Evolutionary conservation across 64 coral and sea anemone genomes (phyloP).

Genomic region (Orbicella faveolata): DNA sequence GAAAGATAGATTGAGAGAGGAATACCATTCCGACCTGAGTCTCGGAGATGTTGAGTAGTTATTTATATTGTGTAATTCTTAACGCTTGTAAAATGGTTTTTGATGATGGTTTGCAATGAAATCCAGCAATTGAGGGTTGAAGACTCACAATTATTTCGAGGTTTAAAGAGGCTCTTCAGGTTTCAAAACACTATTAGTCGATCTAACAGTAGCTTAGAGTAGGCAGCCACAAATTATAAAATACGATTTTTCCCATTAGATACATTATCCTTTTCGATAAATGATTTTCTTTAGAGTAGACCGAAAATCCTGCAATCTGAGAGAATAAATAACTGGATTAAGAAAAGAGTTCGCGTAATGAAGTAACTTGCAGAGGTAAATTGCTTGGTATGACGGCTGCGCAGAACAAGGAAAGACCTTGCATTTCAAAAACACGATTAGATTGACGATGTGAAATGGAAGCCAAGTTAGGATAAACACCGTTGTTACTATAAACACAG

Average conservation of each 20-base stretch:
- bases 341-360: slow-evolving; percentile 76
- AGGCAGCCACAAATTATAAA: no score
- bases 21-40: no score
- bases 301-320: slow-evolving; percentile 75
- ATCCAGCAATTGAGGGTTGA: no score
- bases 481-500: slow-evolving; percentile 78
- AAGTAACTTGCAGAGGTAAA: slow-evolving; percentile 74
- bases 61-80: no score
- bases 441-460: slow-evolving; percentile 75
- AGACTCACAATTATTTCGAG: no score
- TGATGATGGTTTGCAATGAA: no score
- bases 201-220: no score
- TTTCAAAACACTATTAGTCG: no score
- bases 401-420: slow-evolving; percentile 31
- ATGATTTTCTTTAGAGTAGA: slow-evolving; percentile 15
- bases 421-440: slow-evolving; percentile 48
- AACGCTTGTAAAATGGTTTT: no score
- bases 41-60: no score
- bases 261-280: background rate
- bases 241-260: background rate
- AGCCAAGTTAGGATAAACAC: slow-evolving; percentile 82
- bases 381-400: slow-evolving; percentile 32
- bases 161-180: no score
- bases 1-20: no score
- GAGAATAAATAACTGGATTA: slow-evolving; percentile 79